These are phyloP conservation scores for Parochlus steinenii DNA, from an alignment of 2,888 invertebrate genomes.

Conservation along the genomic window DNA sequence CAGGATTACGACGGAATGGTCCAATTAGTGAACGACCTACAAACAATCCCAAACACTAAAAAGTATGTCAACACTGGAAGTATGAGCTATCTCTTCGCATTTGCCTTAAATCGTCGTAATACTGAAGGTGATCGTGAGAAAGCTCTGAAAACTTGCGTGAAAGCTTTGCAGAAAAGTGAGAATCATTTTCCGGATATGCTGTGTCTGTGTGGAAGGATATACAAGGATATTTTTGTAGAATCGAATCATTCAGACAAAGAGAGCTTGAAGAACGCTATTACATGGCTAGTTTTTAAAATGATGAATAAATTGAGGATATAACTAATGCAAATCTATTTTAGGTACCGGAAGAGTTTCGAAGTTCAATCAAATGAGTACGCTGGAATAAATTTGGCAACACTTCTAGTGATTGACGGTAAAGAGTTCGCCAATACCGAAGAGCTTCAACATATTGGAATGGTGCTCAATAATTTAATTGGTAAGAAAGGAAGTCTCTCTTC, in stretches of 20 bases:
- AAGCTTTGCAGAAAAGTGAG: slow-evolving; percentile 82
- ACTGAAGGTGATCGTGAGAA: slow-evolving; percentile 87
- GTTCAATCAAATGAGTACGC: slow-evolving; percentile 98
- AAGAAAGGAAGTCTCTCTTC: slow-evolving; percentile 90
- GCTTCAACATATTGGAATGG: slow-evolving; percentile 82
- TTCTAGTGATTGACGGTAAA: slow-evolving; percentile 90
- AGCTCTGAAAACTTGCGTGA: slow-evolving; percentile 79
- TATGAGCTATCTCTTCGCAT: slow-evolving; percentile 87
- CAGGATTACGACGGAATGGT: slow-evolving; percentile 98
- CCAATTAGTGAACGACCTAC: slow-evolving; percentile 83
- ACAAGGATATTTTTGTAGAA: slow-evolving; percentile 94
- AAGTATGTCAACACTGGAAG: slow-evolving; percentile 79
- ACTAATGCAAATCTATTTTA: slow-evolving; percentile 1
- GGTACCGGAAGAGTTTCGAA: slow-evolving; percentile 93
- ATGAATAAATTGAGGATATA: neutral
- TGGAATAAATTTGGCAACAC: slow-evolving; percentile 93
- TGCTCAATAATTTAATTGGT: slow-evolving; percentile 91
- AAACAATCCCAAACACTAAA: slow-evolving; percentile 73
- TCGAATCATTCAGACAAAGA: slow-evolving; percentile 78
- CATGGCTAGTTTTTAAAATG: slow-evolving; percentile 53
- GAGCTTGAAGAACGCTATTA: slow-evolving; percentile 80
- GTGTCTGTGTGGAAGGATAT: slow-evolving; percentile 93
- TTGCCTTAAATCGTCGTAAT: slow-evolving; percentile 92
- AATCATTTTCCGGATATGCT: slow-evolving; percentile 94
- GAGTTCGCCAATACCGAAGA: slow-evolving; percentile 86